Percentiles rank a stretch among this genome's conserved stretches.
Evolutionary conservation across 2,888 invertebrate genomes (phyloP).

Genomic region (Drosophila nr. perissopoda): DNA sequence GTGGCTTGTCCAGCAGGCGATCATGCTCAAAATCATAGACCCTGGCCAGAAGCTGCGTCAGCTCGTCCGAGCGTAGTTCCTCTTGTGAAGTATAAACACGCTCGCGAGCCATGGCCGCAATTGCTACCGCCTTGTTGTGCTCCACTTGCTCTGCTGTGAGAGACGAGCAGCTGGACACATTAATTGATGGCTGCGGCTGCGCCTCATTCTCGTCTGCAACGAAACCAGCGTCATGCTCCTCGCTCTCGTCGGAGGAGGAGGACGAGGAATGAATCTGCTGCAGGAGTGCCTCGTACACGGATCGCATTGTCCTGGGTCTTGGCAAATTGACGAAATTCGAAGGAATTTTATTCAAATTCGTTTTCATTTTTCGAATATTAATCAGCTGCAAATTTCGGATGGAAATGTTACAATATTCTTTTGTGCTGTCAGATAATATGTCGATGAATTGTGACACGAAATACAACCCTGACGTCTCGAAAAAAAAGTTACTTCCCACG

Average conservation of each 20-base stretch:
- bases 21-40: conserved; percentile 16
- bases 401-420: not conserved
- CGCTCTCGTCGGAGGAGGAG: not conserved
- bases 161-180: not conserved
- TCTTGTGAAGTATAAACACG: not conserved
- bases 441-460: not conserved
- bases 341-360: not conserved
- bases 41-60: conserved; percentile 2
- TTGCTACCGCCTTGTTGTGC: conserved; percentile 6
- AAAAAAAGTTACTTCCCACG: too few relatives aligned
- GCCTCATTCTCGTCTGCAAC: not conserved
- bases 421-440: not conserved
- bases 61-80: conserved; percentile 16
- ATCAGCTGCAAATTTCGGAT: not conserved
- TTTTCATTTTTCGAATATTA: not conserved
- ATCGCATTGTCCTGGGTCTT: not conserved
- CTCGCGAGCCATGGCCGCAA: conserved; percentile 36
- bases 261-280: not conserved
- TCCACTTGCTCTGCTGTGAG: conserved; percentile 4
- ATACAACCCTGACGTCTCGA: not conserved
- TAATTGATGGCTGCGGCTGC: not conserved
- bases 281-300: not conserved
- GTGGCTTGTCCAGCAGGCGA: not conserved
- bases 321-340: not conserved
- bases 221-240: not conserved